Base-by-base conservation (phyloP, 2,888 invertebrate species). In the Eumacrocentrus americanus region DNA sequence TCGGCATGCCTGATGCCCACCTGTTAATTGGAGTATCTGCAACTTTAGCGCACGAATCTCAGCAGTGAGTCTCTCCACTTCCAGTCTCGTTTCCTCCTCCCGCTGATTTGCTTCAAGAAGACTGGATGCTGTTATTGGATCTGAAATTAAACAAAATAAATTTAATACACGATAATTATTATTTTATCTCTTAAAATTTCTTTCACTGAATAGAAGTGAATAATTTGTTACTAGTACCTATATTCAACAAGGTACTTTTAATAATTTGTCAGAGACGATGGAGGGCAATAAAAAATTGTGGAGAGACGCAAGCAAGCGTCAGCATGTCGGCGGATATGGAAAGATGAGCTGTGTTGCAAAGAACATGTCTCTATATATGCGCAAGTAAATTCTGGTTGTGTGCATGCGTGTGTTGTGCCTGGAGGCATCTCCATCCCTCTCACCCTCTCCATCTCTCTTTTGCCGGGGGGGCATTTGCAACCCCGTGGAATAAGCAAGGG, bases 21-120 rank as follows among this genome's bases (percentile, higher is more conserved):
- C 85, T 67, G 84, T 84, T 60, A 85, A 77, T 70, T 86, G 86
- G 51, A 86, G 77, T 57, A 87, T 80, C 75, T 86, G 85, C 57
- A 86, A 78, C 73, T 87, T 87, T 56, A 88, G 81, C 9, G 84
- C 82, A 60, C 85, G 83, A 71, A 88, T 87, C 78, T 88, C 87
- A 9, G 86, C 84, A 20, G 86, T 87, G 34, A 88, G 82, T 55
- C 87, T 82, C 60, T 86, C 85, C 34, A 88, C 84, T 79, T 87
- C 87, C 60, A 83, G 83, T 44, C 84, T 80, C 67, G 85, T 85
- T 72, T 87, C 87, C 67, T 87, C 87, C 71, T 88, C 88, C 4
- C 87, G 77, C 67, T 86, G 85, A 70, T 71, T 76, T 11, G 69
- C 70, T 66, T 85, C 85, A 54, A 86, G 70, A 14, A 86, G 79